phyloP scores from a whole-genome alignment of 2,888 invertebrate genomes.

The Stictocephala bisonia region DNA sequence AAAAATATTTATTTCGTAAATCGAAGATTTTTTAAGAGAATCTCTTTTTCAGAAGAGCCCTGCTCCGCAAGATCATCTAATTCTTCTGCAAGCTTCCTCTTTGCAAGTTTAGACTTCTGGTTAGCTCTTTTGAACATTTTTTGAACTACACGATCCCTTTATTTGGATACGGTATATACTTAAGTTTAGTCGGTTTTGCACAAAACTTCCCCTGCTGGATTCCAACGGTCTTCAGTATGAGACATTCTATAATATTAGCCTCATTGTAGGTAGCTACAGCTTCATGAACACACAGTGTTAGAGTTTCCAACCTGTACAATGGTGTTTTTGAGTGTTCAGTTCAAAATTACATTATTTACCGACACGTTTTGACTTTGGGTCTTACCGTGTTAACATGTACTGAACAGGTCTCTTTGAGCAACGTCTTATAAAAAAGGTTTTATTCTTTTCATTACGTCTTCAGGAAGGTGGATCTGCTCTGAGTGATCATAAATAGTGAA shows the following conservation, averaged over 20 bases:
- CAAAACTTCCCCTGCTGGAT: neutral
- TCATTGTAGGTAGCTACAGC: neutral
- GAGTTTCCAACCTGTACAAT: neutral
- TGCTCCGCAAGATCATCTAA: too few relatives aligned
- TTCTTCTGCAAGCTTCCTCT: neutral
- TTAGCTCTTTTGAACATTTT: neutral
- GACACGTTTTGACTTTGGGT: neutral
- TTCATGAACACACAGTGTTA: neutral
- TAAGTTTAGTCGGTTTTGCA: neutral
- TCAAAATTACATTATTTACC: neutral
- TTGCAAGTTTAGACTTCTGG: neutral
- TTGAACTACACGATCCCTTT: neutral
- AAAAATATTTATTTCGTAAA: too few relatives aligned
- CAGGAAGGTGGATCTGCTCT: neutral
- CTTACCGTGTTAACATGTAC: neutral
- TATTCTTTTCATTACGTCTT: neutral
- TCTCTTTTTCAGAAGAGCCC: too few relatives aligned
- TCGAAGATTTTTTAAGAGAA: too few relatives aligned
- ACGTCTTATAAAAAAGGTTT: neutral
- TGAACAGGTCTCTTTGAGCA: neutral
- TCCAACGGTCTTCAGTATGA: neutral
- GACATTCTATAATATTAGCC: neutral
- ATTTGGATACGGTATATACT: neutral
- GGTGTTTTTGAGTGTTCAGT: neutral
- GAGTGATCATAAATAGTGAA: too few relatives aligned